phyloP scores from a whole-genome alignment of 2,888 invertebrate genomes.

The Caenorhabditis sulstoni region DNA sequence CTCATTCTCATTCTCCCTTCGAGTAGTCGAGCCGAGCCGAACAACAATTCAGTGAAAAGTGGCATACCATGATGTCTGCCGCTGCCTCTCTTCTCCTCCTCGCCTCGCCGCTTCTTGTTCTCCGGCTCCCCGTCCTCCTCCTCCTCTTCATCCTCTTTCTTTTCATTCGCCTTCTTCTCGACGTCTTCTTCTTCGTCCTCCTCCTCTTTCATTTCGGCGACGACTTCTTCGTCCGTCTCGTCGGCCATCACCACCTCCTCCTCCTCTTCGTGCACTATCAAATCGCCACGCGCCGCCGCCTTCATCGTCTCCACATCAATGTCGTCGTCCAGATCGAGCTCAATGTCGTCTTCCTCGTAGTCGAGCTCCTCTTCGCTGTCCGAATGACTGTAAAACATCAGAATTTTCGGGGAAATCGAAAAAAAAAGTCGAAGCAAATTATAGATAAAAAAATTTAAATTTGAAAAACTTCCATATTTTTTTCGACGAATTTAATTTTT shows the following conservation, averaged over 20 bases:
- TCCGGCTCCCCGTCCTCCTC: slow-evolving; percentile 17
- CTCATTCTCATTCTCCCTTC: too few relatives aligned
- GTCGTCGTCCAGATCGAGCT: slow-evolving; percentile 57
- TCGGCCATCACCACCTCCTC: too few relatives aligned
- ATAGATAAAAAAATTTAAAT: too few relatives aligned
- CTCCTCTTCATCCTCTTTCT: slow-evolving; percentile 5
- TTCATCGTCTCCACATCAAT: slow-evolving; percentile 61
- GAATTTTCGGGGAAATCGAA: too few relatives aligned
- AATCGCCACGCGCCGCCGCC: slow-evolving; percentile 31
- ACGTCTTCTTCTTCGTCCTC: slow-evolving; percentile 1
- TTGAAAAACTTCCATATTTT: too few relatives aligned
- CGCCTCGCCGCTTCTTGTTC: slow-evolving; percentile 8
- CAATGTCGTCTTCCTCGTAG: slow-evolving; percentile 54
- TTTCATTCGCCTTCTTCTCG: slow-evolving; percentile 2
- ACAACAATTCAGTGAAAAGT: slow-evolving; percentile 3
- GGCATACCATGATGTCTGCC: slow-evolving; percentile 28
- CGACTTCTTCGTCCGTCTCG: slow-evolving; percentile 12
- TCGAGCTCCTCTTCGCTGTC: slow-evolving; percentile 51
- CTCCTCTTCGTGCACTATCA: slow-evolving; percentile 2
- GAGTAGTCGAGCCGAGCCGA: too few relatives aligned
- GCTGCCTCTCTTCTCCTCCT: slow-evolving; percentile 19
- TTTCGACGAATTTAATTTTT: too few relatives aligned
- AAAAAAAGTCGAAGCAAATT: too few relatives aligned
- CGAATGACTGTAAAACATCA: slow-evolving; percentile 28
- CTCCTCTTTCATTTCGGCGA: slow-evolving; percentile 1